phyloP scores from a whole-genome alignment of 2,888 invertebrate genomes.

The Allygus modestus region DNA sequence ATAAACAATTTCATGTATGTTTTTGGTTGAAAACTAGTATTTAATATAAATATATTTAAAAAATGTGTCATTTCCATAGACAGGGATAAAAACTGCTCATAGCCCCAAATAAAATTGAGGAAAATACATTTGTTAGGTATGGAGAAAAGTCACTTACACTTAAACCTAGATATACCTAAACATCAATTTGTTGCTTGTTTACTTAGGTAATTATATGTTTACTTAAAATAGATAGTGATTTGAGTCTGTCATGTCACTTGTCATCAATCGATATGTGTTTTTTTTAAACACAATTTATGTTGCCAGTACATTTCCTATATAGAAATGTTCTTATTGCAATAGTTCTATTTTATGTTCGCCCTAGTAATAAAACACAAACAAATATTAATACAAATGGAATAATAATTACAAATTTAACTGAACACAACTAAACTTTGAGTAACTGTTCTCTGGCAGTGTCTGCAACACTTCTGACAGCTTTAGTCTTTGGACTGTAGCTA shows the following conservation, averaged over 20 bases:
- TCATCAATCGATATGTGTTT: constrained; percentile 9
- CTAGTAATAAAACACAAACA: background rate
- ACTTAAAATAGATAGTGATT: background rate
- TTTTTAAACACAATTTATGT: background rate
- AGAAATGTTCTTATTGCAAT: no score
- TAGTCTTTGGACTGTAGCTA: constrained; percentile 83
- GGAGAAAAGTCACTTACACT: background rate
- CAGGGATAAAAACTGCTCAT: no score
- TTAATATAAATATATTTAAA: no score
- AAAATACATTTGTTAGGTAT: no score
- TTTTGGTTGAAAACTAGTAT: no score
- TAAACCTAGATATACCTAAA: background rate
- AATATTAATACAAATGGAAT: background rate
- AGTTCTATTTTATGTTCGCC: background rate
- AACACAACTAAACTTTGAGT: constrained; percentile 35
- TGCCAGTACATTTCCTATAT: background rate
- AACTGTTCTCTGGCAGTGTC: constrained; percentile 18
- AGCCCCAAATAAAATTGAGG: no score
- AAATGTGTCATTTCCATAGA: no score
- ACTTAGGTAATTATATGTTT: background rate
- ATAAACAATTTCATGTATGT: no score
- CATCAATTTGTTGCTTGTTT: background rate
- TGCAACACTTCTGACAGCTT: background rate
- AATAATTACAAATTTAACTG: background rate
- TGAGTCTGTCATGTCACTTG: constrained; percentile 11